Evolutionary conservation across 2,113 vertebrate species (phyloP).

Genomic region (Rattus rattus): DNA sequence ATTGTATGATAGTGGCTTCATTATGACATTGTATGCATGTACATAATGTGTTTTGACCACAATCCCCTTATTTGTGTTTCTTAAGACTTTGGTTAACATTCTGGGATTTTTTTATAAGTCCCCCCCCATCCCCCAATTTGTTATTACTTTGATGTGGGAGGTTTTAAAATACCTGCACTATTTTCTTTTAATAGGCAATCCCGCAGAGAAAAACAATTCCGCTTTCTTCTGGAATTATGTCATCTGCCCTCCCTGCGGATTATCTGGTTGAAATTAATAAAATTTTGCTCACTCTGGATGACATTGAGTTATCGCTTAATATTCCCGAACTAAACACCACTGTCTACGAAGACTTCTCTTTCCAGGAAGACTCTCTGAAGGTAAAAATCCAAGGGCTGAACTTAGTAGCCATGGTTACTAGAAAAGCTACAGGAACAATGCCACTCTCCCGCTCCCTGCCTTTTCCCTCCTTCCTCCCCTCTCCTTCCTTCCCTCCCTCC

Average conservation of each 20-base stretch:
- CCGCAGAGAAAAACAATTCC: slow-evolving; percentile 80
- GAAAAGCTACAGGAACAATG: not conserved
- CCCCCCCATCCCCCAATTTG: not conserved
- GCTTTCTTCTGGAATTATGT: slow-evolving; percentile 63
- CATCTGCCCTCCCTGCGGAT: slow-evolving; percentile 87
- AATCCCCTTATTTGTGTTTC: not conserved
- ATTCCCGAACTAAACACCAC: slow-evolving; percentile 91
- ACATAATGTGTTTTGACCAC: not conserved
- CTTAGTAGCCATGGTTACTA: not conserved
- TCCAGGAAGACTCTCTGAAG: slow-evolving; percentile 94
- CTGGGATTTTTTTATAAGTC: not conserved
- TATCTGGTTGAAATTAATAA: slow-evolving; percentile 96
- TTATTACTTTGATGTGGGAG: not conserved
- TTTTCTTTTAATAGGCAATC: slow-evolving; percentile 63
- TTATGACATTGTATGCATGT: not conserved
- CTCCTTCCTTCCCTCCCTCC: rapidly evolving
- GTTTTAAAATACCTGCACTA: slow-evolving; percentile 48
- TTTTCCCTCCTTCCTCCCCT: not conserved
- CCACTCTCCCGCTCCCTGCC: not conserved
- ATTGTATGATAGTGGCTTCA: not conserved
- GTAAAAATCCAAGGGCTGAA: slow-evolving; percentile 80
- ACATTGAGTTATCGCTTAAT: slow-evolving; percentile 94
- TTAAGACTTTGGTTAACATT: not conserved
- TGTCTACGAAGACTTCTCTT: slow-evolving; percentile 93
- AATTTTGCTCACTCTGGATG: slow-evolving; percentile 92